phyloP scores from a whole-genome alignment of 2,113 vertebrate genomes.

The Hippolais icterina region DNA sequence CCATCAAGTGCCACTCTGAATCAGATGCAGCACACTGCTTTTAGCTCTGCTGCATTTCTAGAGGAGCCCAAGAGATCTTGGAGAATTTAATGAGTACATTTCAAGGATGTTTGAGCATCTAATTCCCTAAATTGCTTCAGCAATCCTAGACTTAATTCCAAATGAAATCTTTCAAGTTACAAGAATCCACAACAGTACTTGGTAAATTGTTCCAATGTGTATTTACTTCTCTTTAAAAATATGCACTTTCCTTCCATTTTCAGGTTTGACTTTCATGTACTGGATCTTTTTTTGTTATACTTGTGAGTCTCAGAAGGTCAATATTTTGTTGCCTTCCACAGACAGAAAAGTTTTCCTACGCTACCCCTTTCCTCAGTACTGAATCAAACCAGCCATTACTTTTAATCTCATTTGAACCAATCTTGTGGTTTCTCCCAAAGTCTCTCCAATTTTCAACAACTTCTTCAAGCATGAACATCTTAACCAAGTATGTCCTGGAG shows the following conservation, averaged over 20 bases:
- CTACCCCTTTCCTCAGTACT: accelerated
- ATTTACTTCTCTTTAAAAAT: neutral
- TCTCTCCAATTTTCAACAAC: neutral
- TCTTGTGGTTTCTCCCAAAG: neutral
- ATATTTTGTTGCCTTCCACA: neutral
- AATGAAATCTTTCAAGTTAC: slow-evolving; percentile 4
- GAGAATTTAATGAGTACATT: slow-evolving; percentile 27
- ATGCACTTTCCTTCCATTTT: neutral
- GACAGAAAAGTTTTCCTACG: neutral
- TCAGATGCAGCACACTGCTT: neutral
- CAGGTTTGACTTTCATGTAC: neutral
- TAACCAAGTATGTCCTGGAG: neutral
- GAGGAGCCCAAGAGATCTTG: neutral
- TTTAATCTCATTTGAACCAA: neutral
- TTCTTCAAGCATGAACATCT: neutral
- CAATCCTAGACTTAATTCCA: slow-evolving; percentile 1
- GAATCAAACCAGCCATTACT: neutral
- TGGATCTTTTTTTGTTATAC: neutral
- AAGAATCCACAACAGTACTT: neutral
- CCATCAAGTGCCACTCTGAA: neutral
- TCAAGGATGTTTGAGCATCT: slow-evolving; percentile 40
- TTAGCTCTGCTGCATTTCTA: neutral
- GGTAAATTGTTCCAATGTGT: neutral
- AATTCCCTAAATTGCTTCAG: slow-evolving; percentile 39
- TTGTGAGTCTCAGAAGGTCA: neutral